A percentile compares a stretch with the other conserved stretches of the same genome.
These are phyloP conservation scores for Acanthis flammea DNA, from an alignment of 2,797 vertebrate genomes.

Conservation along the genomic window DNA sequence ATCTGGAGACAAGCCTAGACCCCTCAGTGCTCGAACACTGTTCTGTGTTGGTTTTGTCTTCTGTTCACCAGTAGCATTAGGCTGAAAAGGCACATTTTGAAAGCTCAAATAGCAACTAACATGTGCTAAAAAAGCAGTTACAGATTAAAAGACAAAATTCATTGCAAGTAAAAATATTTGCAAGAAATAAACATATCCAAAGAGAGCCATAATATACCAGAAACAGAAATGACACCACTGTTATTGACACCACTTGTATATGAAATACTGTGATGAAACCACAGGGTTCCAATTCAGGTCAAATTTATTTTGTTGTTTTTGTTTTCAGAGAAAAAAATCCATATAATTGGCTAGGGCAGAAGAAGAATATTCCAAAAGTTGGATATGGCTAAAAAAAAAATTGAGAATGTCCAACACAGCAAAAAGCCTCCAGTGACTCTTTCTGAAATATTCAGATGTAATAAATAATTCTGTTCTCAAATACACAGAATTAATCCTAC, in stretches of 20 bases:
- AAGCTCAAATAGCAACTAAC: neutral
- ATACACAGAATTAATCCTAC: neutral
- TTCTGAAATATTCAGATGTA: neutral
- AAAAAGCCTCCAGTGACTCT: neutral
- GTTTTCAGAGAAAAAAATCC: neutral
- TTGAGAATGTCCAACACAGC: neutral
- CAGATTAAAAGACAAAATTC: neutral
- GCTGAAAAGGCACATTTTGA: conserved; percentile 69
- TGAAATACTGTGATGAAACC: neutral
- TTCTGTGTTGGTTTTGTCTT: conserved; percentile 84
- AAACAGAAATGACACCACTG: neutral
- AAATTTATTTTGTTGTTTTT: neutral
- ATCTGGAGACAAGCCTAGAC: conserved; percentile 80
- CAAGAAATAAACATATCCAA: neutral
- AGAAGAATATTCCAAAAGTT: neutral
- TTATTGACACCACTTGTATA: neutral
- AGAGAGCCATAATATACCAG: neutral
- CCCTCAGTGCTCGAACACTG: conserved; percentile 77
- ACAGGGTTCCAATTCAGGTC: neutral
- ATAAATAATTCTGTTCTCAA: neutral
- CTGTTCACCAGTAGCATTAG: conserved; percentile 78
- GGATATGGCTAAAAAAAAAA: neutral
- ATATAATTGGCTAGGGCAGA: neutral
- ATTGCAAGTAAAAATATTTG: neutral
- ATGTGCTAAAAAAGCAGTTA: neutral